phyloP scores from a whole-genome alignment of 2,797 vertebrate species.

The Girardinus metallicus region DNA sequence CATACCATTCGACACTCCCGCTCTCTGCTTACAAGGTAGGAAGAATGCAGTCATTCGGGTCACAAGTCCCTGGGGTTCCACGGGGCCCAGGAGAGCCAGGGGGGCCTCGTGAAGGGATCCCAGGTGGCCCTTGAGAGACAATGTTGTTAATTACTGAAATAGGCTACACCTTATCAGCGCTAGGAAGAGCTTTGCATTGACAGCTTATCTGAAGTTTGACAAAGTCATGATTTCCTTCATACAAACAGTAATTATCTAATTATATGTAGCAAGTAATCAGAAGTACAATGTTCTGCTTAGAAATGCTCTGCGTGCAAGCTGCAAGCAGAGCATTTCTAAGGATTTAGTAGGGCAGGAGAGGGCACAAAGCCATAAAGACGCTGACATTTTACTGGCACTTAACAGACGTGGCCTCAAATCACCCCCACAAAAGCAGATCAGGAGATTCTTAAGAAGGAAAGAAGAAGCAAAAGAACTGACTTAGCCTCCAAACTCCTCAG shows the following conservation, averaged over 20 bases:
- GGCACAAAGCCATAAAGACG: not conserved
- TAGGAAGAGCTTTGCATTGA: slow-evolving; percentile 31
- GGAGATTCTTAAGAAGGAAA: not conserved
- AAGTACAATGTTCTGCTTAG: slow-evolving; percentile 12
- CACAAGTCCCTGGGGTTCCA: slow-evolving; percentile 87
- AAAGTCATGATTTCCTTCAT: slow-evolving; percentile 9
- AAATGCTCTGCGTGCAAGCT: not conserved
- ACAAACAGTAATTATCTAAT: slow-evolving; percentile 9
- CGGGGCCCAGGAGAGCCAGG: slow-evolving; percentile 85
- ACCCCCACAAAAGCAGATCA: slow-evolving; percentile 1
- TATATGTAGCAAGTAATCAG: slow-evolving; percentile 4
- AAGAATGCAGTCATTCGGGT: slow-evolving; percentile 87
- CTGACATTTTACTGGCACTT: not conserved
- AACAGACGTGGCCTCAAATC: not conserved
- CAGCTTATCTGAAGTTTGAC: slow-evolving; percentile 21
- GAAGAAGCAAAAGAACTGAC: slow-evolving; percentile 4
- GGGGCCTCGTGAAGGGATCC: slow-evolving; percentile 77
- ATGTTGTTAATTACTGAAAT: slow-evolving; percentile 36
- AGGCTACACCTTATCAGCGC: slow-evolving; percentile 5
- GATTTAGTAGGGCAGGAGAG: not conserved
- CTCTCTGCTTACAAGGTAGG: slow-evolving; percentile 70
- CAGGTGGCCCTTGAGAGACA: slow-evolving; percentile 78
- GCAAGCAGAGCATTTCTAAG: slow-evolving; percentile 5
- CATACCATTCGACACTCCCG: slow-evolving; percentile 54
- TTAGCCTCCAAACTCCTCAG: slow-evolving; percentile 3